Conservation (phyloP, 2,113 vertebrate genomes). For the Zosterops lateralis region DNA sequence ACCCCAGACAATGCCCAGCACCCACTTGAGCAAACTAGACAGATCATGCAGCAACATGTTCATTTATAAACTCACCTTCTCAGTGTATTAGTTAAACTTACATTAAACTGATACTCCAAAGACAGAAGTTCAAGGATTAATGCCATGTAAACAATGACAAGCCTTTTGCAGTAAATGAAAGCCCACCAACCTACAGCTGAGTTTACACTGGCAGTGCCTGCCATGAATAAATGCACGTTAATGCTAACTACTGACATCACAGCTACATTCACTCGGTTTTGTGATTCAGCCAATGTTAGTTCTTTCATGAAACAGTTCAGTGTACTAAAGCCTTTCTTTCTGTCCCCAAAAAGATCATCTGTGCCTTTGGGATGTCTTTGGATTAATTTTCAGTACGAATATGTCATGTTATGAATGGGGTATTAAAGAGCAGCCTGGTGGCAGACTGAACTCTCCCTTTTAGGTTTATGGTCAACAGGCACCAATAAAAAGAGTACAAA, state of each 20-base stretch:
- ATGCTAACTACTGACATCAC: neutral
- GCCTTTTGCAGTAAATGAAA: neutral
- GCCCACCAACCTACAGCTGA: neutral
- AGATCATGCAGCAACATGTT: neutral
- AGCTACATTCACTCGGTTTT: neutral
- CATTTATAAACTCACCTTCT: neutral
- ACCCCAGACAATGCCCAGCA: neutral
- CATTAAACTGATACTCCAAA: neutral
- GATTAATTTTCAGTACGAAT: neutral
- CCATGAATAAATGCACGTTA: neutral
- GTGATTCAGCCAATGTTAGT: neutral
- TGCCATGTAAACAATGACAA: neutral
- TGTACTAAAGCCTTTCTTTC: neutral
- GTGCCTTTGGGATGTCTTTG: neutral
- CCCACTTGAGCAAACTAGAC: neutral
- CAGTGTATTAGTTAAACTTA: neutral
- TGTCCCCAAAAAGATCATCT: neutral
- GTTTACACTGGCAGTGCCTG: neutral
- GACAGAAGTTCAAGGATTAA: neutral
- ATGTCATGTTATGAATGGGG: neutral
- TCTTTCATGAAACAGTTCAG: neutral
- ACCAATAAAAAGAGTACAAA: constrained; percentile 11
- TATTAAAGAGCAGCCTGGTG: neutral
- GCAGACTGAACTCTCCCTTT: constrained; percentile 6
- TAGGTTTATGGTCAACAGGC: constrained; percentile 22